A percentile compares a stretch with the other conserved stretches of the same genome.
phyloP scores from a whole-genome alignment of 2,113 vertebrate genomes.

The Sturnira hondurensis region DNA sequence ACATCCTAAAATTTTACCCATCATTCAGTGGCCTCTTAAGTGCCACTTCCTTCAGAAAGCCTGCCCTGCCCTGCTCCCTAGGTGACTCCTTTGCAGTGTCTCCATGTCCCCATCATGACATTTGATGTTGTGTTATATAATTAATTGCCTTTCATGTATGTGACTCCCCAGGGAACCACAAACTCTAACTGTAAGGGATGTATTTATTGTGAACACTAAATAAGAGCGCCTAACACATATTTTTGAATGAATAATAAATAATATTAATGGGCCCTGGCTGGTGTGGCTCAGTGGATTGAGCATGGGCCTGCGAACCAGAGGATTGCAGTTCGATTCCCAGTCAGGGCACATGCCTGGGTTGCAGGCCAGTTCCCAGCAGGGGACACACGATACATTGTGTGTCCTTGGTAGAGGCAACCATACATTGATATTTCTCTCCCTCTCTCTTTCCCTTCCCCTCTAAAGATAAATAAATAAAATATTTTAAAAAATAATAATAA shows the following conservation, averaged over 20 bases:
- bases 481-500: background rate
- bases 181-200: background rate
- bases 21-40: background rate
- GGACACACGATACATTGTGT: no score
- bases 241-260: background rate
- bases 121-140: background rate
- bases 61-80: background rate
- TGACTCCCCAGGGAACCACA: background rate
- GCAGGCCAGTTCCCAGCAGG: no score
- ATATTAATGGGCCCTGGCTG: background rate
- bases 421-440: no score
- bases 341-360: no score
- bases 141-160: background rate
- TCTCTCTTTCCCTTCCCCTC: no score
- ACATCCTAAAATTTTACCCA: background rate
- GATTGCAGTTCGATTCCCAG: no score
- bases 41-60: background rate
- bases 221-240: background rate
- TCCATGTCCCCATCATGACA: background rate
- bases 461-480: no score
- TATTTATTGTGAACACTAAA: background rate
- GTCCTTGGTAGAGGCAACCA: no score
- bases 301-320: no score
- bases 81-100: background rate
- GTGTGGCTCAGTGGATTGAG: no score